Evolutionary conservation across 2,888 invertebrate genomes (phyloP).

Genomic region (Rhagophthalmus giganteus): DNA sequence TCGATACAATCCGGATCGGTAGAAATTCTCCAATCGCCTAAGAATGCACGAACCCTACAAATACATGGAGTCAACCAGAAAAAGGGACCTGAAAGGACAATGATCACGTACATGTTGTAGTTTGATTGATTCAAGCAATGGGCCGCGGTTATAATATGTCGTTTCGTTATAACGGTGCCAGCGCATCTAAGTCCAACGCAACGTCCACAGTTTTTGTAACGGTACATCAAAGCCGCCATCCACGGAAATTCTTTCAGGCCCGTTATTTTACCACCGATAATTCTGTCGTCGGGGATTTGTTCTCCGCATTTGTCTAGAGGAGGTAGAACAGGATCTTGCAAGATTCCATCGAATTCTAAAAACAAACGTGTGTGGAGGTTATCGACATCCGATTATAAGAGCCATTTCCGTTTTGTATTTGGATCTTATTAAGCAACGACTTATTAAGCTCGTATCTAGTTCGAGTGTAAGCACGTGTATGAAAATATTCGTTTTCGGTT

Average conservation of each 20-base stretch:
- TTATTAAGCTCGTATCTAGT: no score
- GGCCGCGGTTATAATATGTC: constrained; percentile 3
- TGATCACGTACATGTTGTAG: not conserved
- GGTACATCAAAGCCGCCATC: constrained; percentile 2
- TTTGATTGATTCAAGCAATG: constrained; percentile 2
- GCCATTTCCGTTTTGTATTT: no score
- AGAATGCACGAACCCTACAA: constrained; percentile 53
- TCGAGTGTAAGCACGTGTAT: no score
- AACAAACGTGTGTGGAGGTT: no score
- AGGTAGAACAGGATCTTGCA: not conserved
- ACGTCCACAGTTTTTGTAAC: not conserved
- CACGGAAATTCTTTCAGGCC: constrained; percentile 1
- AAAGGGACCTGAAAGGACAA: no score
- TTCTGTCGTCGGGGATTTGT: not conserved
- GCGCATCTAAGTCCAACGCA: not conserved
- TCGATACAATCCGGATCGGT: constrained; percentile 51
- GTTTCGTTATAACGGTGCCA: not conserved
- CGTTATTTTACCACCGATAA: not conserved
- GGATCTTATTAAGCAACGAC: no score
- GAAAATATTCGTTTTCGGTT: no score
- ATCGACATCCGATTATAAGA: no score
- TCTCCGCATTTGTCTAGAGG: not conserved
- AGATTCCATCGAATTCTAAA: no score
- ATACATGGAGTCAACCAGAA: no score
- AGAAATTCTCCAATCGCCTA: constrained; percentile 55